Evolutionary conservation across 2,888 invertebrate species (phyloP).

Genomic region (Diarsia brunnea): DNA sequence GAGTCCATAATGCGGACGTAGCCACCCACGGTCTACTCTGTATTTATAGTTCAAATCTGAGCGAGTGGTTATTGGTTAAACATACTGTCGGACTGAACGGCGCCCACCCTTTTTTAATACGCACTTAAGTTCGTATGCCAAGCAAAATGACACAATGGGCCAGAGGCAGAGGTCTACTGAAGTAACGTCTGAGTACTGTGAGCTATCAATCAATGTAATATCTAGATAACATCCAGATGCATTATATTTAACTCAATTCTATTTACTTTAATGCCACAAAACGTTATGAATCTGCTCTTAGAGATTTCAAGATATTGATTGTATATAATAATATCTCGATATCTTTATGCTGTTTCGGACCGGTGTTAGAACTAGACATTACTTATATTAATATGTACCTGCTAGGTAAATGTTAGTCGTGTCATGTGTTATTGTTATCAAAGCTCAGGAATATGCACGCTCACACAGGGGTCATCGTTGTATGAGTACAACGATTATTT

Average conservation of each 20-base stretch:
- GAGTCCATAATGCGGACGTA: background rate
- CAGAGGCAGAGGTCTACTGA: background rate
- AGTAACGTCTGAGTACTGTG: background rate
- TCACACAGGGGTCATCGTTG: conserved; percentile 27
- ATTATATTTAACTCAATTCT: background rate
- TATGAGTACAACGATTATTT: conserved; percentile 15
- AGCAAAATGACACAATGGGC: background rate
- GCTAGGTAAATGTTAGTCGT: background rate
- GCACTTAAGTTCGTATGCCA: background rate
- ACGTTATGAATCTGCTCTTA: background rate
- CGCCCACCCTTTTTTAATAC: background rate
- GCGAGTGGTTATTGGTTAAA: background rate
- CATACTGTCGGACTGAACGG: background rate
- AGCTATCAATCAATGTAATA: background rate
- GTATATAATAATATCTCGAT: too few relatives aligned
- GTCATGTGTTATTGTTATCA: conserved; percentile 16
- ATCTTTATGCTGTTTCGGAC: background rate
- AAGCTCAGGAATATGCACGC: conserved; percentile 46
- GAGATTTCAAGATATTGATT: background rate
- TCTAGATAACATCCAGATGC: background rate
- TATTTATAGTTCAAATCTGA: background rate
- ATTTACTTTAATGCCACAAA: background rate
- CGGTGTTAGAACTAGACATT: background rate
- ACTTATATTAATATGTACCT: background rate
- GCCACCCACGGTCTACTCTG: background rate